phyloP scores from a whole-genome alignment of 2,888 invertebrate genomes.

The Chesias legatella region DNA sequence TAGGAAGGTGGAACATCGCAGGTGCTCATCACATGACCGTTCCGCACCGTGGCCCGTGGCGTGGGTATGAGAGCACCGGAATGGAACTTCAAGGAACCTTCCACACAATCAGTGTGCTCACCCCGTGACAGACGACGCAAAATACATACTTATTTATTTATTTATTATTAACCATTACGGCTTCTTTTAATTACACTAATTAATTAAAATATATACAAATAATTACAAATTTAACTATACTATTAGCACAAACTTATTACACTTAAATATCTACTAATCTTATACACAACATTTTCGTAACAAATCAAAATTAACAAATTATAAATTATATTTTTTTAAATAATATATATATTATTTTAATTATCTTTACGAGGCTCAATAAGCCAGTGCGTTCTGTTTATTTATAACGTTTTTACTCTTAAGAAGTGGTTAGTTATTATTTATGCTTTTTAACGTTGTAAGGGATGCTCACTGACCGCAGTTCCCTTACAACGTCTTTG shows the following conservation, averaged over 20 bases:
- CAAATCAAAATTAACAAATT: no score
- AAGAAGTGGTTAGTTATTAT: not conserved
- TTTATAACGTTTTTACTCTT: constrained; percentile 19
- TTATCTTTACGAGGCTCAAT: no score
- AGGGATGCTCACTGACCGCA: constrained; percentile 42
- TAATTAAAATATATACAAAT: no score
- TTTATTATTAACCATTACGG: no score
- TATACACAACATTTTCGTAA: no score
- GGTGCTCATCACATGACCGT: constrained; percentile 23
- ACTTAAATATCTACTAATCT: no score
- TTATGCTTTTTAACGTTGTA: constrained; percentile 15
- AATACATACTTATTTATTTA: no score
- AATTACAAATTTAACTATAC: no score
- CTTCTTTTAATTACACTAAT: no score
- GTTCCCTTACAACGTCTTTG: constrained; percentile 32
- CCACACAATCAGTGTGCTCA: constrained; percentile 46
- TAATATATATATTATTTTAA: no score
- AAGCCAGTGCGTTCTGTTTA: constrained; percentile 47
- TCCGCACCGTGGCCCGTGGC: constrained; percentile 22
- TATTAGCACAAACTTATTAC: no score
- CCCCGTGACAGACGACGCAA: constrained; percentile 43
- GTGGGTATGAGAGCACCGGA: constrained; percentile 24
- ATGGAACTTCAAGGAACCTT: constrained; percentile 30
- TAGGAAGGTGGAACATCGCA: constrained; percentile 16
- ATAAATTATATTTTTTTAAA: no score